These are phyloP conservation scores for Felis catus DNA, from an alignment of 2,113 vertebrate genomes.

Conservation along the genomic window DNA sequence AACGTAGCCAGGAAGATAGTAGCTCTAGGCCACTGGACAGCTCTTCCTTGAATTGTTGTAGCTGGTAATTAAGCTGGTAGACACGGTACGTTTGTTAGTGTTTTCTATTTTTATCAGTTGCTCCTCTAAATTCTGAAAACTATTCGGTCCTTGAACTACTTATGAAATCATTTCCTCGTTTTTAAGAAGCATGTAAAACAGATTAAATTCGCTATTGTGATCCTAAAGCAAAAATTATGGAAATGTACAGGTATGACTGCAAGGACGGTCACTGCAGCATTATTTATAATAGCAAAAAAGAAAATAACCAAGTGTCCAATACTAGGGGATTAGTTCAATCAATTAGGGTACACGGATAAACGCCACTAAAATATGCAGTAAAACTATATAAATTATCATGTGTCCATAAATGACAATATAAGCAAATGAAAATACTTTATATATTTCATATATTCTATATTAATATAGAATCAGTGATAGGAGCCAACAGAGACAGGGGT, in stretches of 20 bases:
- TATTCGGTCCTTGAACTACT: slow-evolving; percentile 45
- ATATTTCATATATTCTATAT: not conserved
- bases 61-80: slow-evolving; percentile 67
- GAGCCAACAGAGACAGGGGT: not conserved
- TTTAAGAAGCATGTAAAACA: slow-evolving; percentile 55
- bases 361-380: not conserved
- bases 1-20: slow-evolving; percentile 66
- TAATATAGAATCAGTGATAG: not conserved
- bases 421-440: not conserved
- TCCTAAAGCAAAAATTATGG: slow-evolving; percentile 41
- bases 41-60: slow-evolving; percentile 73
- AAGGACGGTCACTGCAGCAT: not conserved
- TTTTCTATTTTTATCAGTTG: slow-evolving; percentile 75
- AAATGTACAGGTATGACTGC: not conserved
- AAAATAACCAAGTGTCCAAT: not conserved
- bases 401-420: not conserved
- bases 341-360: not conserved
- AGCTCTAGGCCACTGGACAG: slow-evolving; percentile 46
- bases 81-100: slow-evolving; percentile 52
- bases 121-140: slow-evolving; percentile 62
- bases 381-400: not conserved
- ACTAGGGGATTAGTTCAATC: not conserved
- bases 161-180: slow-evolving; percentile 62
- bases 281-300: slow-evolving; percentile 27
- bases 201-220: slow-evolving; percentile 60